Base-by-base conservation (phyloP, 2,797 vertebrate genomes). In the Lagocephalus sceleratus region DNA sequence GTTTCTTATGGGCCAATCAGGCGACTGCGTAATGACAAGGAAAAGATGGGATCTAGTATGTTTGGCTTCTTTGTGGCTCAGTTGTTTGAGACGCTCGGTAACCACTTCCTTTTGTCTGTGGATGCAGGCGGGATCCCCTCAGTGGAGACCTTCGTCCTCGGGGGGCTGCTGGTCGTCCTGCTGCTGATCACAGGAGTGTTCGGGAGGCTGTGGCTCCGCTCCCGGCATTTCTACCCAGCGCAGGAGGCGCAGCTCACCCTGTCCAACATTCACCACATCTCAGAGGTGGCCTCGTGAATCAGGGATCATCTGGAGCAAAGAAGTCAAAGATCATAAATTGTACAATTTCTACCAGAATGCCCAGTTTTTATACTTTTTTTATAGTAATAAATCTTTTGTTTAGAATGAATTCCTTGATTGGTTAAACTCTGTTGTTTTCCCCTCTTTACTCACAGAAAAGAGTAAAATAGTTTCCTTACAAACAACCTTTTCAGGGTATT, bases 251-350 rank as follows among this genome's bases (percentile, higher is more conserved):
- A 94, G 58, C 87, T 94, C 68, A 93, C 88, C 1, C 78, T 91
- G 51, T 91, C 78, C 25, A 91, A 90, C 73, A 90, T 94, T 51
- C 90, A 92, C 60, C 90, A 81, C 75, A 88, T 87, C 63, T 91
- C 85, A n/a, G 92, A 93, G 74, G 90, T 84, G 75, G 88, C 90
- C 46, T 92, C 87, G 5, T 91, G 87, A 90, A 41, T 9, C 54
- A 12, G 26, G 29, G 46, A 54, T 43, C 29, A 40, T 41, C 45
- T 15, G 20, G 35, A 54, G 20, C 40, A 41, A 44, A 59, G 15
- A 38, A 38, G 67, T 26, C 49, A 48, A 79, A 66, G 58, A 10
- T 59, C 15, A 58, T 39, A 70, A 3, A 14, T 14, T 63, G 48
- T 54, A 49, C 32, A 68, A 50, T 47, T 35, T 35, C 26, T 35